These are phyloP conservation scores for Trichosurus vulpecula DNA, from an alignment of 2,797 vertebrate genomes.

Conservation along the genomic window DNA sequence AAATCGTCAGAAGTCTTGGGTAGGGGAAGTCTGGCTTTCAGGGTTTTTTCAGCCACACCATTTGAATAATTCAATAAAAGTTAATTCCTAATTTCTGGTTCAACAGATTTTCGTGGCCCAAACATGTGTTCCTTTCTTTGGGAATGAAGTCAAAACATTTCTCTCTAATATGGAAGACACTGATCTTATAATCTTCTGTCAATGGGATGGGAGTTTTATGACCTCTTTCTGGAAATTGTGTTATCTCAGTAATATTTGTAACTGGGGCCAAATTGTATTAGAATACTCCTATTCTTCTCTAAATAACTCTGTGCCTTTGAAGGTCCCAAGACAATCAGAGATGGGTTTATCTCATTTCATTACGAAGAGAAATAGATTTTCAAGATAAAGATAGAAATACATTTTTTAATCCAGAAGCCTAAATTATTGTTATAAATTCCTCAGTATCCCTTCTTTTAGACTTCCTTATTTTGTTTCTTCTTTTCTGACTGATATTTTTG, in stretches of 20 bases:
- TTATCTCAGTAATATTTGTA: constrained; percentile 1
- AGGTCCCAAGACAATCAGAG: background rate
- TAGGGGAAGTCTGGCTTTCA: background rate
- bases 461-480: background rate
- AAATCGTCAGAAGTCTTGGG: constrained; percentile 37
- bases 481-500: background rate
- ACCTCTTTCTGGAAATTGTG: constrained; percentile 35
- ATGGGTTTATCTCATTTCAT: background rate
- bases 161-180: background rate
- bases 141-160: background rate
- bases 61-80: constrained; percentile 14
- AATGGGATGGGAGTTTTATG: background rate
- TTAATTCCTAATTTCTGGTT: constrained; percentile 37
- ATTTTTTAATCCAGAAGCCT: background rate
- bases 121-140: background rate
- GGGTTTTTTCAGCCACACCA: constrained; percentile 28
- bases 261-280: background rate
- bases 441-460: background rate
- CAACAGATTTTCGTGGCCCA: constrained; percentile 6
- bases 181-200: constrained; percentile 2
- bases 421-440: constrained; percentile 24
- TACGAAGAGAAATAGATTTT: constrained; percentile 16
- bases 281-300: background rate
- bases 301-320: constrained; percentile 9
- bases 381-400: background rate